These are phyloP conservation scores for Horisme vitalbata DNA, from an alignment of 2,888 invertebrate genomes.

Conservation along the genomic window DNA sequence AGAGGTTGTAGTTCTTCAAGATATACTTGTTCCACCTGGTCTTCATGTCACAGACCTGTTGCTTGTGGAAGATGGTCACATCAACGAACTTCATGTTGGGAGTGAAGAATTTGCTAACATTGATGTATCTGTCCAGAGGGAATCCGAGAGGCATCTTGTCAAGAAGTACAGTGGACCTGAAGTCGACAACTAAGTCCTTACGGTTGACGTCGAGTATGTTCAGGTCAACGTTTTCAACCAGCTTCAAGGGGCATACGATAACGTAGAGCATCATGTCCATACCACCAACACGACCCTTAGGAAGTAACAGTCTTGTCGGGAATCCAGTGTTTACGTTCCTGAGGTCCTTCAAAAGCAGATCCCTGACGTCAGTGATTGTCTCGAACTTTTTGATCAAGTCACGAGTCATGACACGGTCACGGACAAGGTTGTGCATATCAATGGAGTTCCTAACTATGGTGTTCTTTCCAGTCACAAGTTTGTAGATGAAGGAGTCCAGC, in stretches of 20 bases:
- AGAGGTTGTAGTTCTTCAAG: constrained; percentile 60
- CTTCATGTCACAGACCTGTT: constrained; percentile 71
- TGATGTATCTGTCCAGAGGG: constrained; percentile 87
- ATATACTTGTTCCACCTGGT: constrained; percentile 68
- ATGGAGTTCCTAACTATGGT: constrained; percentile 84
- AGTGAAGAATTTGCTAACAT: constrained; percentile 82
- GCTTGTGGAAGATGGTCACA: constrained; percentile 85
- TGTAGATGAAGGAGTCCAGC: constrained; percentile 84
- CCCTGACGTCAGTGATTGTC: constrained; percentile 67
- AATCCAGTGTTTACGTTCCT: constrained; percentile 84
- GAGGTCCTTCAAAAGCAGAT: constrained; percentile 58
- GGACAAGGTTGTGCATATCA: constrained; percentile 86
- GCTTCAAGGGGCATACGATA: constrained; percentile 81
- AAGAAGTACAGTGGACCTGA: constrained; percentile 67
- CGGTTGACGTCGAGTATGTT: constrained; percentile 65
- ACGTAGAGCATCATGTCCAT: constrained; percentile 85
- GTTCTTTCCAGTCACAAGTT: constrained; percentile 85
- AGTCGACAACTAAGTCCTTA: constrained; percentile 66
- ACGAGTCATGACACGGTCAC: constrained; percentile 86
- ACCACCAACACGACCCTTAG: constrained; percentile 87
- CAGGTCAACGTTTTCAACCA: constrained; percentile 65
- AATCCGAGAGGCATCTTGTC: constrained; percentile 80
- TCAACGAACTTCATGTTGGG: constrained; percentile 87
- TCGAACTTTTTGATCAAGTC: constrained; percentile 85
- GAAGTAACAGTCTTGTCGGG: constrained; percentile 87